Conservation (phyloP, 2,888 invertebrate species). For the Drosophila diplacantha region DNA sequence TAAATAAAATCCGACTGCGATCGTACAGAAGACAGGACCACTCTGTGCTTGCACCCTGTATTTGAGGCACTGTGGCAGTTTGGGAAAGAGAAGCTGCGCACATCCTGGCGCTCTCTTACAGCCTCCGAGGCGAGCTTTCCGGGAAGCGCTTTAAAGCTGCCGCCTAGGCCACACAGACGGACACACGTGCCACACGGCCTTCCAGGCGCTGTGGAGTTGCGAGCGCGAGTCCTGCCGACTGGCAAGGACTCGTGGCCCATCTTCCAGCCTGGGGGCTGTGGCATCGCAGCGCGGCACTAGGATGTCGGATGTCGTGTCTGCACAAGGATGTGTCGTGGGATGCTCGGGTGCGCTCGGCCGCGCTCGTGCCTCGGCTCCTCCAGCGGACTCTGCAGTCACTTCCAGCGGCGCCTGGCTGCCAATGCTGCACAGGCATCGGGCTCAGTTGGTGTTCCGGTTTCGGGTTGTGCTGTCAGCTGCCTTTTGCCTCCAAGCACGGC, state of each 20-base stretch:
- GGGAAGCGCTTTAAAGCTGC: constrained; percentile 37
- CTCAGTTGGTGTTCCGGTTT: constrained; percentile 79
- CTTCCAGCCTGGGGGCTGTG: constrained; percentile 32
- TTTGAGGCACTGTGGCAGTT: background rate
- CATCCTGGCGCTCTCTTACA: constrained; percentile 30
- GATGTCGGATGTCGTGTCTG: constrained; percentile 29
- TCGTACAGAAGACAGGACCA: constrained; percentile 37
- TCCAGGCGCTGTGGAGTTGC: constrained; percentile 23
- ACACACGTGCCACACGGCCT: constrained; percentile 16
- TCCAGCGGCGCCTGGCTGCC: constrained; percentile 71
- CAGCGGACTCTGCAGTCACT: constrained; percentile 53
- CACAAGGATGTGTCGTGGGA: constrained; percentile 41
- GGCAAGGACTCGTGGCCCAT: constrained; percentile 28
- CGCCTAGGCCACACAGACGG: constrained; percentile 33
- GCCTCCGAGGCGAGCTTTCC: constrained; percentile 41
- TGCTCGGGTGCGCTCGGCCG: constrained; percentile 15
- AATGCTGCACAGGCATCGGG: constrained; percentile 65
- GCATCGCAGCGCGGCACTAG: constrained; percentile 14
- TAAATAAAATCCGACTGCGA: constrained; percentile 8
- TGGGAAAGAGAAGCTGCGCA: constrained; percentile 16
- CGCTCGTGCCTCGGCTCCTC: constrained; percentile 26
- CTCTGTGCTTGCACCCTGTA: constrained; percentile 32
- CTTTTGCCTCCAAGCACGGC: constrained; percentile 75
- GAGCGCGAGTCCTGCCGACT: constrained; percentile 35
- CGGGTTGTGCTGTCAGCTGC: constrained; percentile 79